Base-by-base conservation (phyloP, 2,113 vertebrate genomes). In the Ptyas mucosa region DNA sequence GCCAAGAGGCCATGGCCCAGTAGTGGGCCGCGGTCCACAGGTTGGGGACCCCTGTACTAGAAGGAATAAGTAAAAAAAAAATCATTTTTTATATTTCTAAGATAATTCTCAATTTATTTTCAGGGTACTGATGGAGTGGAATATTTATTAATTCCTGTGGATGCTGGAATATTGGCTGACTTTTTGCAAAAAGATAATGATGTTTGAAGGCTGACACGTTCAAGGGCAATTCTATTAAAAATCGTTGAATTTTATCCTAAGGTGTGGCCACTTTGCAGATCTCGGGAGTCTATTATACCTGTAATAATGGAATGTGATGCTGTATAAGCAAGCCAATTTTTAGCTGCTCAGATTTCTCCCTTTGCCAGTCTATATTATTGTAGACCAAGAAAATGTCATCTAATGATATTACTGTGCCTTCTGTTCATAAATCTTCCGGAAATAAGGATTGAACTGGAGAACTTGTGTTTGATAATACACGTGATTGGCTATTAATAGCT, bases 41-140 rank as follows among this genome's bases (percentile, higher is more conserved):
- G 5, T 69, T 69, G 29, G 29, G 5, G 29, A 69, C 26, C 11
- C 3, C 61, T 43, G 51, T 43, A 53, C 5, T 46, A 57, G 24
- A 8, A 9, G 26, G 15, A 8, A 4, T 85, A 29, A 15, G 46
- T 24, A 57, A 89, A 75, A 12, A 52, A 3, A 51, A 29, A 34
- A 21, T 24, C 26, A 21, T 43, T 46, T 12, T 12, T 89, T 52
- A 87, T 96, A 94, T 95, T 53, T 64, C 39, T 39, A 93, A 92
- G 49, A 93, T 57, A 94, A 1, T 95, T 8, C 46, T 29, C 54
- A 96, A 85, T 95, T 93, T 96, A 11, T 96, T 95, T 96, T 89
- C 96, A 99, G 99, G 99, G 99, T 94, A 96, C 97, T 43, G 99
- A 99, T 94, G 99, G 99, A 89, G 98, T 99, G 86, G 99, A 99